Base-by-base conservation (phyloP, 2,797 vertebrate species). In the Lacerta viridis region DNA sequence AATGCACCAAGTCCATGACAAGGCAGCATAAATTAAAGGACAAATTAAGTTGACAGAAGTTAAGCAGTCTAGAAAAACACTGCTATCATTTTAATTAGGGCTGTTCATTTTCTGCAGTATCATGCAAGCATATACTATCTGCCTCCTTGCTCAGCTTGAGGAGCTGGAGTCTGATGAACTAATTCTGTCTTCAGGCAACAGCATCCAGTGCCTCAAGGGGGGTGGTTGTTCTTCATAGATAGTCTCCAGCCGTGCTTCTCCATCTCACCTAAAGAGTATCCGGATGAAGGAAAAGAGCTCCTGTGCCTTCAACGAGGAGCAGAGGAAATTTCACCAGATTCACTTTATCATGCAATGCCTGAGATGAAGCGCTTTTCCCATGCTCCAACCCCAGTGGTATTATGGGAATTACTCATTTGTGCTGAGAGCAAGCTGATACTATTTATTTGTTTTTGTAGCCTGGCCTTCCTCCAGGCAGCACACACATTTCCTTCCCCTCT, bases 31-130 rank as follows among this genome's bases (percentile, higher is more conserved):
- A 64, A 66, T 87, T 75, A 82, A 87, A 82, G 39, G 18, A 82
- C 55, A 87, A 87, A 87, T 87, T 33, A 87, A 64, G 55, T 66
- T 87, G 86, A 76, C 86, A 87, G 69, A 82, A 82, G 71, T 82
- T 82, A 82, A 87, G 80, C 86, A 66, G 79, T 75, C 71, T 76
- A 27, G 55, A 82, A 87, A 81, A 87, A 61, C 59, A 64, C 39
- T 29, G 76, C 85, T 82, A 82, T 82, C 55, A 18, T 86, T 86
- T 64, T 82, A 82, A 87, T 82, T 74, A 82, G 71, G 59, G 29
- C 50, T 87, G 79, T 81, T 76, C 55, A 36, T 81, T 86, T 86
- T 86, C 79, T 10, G 41, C 78, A 64, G 17, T 25, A 17, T 76
- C 29, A 27, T 36, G 29, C 64, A 9, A 46, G 71, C 71, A 46